These are phyloP conservation scores for Tachina fera DNA, from an alignment of 2,888 invertebrate genomes.

Conservation along the genomic window DNA sequence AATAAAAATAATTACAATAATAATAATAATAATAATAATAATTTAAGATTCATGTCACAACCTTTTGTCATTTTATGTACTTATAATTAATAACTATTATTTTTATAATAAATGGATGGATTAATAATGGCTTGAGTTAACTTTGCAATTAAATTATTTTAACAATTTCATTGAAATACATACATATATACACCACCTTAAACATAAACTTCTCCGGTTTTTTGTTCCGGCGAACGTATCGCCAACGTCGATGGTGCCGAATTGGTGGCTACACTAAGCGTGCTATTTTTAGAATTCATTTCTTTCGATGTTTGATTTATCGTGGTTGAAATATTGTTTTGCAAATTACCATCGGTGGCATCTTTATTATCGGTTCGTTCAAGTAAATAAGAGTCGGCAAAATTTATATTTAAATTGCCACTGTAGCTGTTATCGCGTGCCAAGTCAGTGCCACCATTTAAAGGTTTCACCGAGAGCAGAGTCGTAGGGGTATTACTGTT, in stretches of 20 bases:
- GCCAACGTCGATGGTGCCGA: conserved; percentile 82
- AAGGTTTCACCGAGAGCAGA: conserved; percentile 77
- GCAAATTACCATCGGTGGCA: conserved; percentile 21
- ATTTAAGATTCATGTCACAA: conserved; percentile 72
- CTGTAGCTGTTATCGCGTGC: conserved; percentile 81
- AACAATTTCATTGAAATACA: conserved; percentile 8
- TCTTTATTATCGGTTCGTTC: conserved; percentile 73
- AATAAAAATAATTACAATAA: conserved; percentile 2
- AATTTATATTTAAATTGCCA: conserved; percentile 75
- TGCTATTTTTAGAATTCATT: conserved; percentile 34
- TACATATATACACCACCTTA: conserved; percentile 59
- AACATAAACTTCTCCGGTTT: conserved; percentile 82
- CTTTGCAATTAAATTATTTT: conserved; percentile 22
- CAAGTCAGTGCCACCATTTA: conserved; percentile 76
- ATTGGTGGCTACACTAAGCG: conserved; percentile 71
- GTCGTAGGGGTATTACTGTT: conserved; percentile 74
- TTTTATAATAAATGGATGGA: conserved; percentile 52
- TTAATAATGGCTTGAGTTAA: conserved; percentile 51
- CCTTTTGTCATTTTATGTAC: conserved; percentile 55
- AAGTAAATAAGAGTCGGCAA: conserved; percentile 76
- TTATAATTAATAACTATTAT: conserved; percentile 34
- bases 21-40: conserved; percentile 53
- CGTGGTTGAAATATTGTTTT: conserved; percentile 1
- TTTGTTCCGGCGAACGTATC: conserved; percentile 80
- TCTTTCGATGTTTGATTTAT: conserved; percentile 30